Base-by-base conservation (phyloP, 1,140 invertebrate genomes). In the Gryon sp. region DNA sequence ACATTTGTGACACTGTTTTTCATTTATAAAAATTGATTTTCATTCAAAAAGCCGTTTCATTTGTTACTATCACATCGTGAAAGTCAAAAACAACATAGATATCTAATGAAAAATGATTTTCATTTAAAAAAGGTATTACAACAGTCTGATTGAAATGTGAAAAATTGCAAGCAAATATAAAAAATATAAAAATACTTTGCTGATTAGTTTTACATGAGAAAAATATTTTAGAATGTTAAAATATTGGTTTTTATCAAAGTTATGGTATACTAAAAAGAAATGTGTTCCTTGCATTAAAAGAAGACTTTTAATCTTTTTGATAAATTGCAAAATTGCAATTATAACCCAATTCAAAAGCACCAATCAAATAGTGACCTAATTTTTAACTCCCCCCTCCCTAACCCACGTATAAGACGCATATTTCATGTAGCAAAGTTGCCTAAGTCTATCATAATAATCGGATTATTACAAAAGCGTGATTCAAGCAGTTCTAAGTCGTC, bases 401-500 rank as follows among this genome's bases (percentile, higher is more conserved):
- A n/a, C n/a, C n/a, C n/a, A n/a, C 0, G 9, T 6, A 20, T 12
- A 53, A 38, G 19, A 16, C n/a, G 24, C 16, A 20, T 45, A 32
- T 20, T 59, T 36, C n/a, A 46, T 15, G 28, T 16, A 16, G 7
- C 12, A 12, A 46, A 60, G 26, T 41, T 63, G n/a, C n/a, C 45
- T 63, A 63, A 63, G 36, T 34, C 59, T 63, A 41, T 52, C 59
- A 22, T 41, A 41, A 63, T 63, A 63, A 63, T 63, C 59, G 32
- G 45, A 52, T 63, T 63, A 52, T 41, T 30, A 50, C 34, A 41
- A 41, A 50, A 52, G 45, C 32, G 26, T n/a, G 19, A 22, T 48
- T 46, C 26, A 48, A 60, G 41, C 46, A 26, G 28, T n/a, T n/a
- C n/a, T n/a, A n/a, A n/a, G n/a, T n/a, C n/a, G n/a, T n/a, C n/a